Evolutionary conservation across 2,797 vertebrate species (phyloP), one percentile per base, ranked within the genome.

Genomic region (Aratinga solstitialis): DNA sequence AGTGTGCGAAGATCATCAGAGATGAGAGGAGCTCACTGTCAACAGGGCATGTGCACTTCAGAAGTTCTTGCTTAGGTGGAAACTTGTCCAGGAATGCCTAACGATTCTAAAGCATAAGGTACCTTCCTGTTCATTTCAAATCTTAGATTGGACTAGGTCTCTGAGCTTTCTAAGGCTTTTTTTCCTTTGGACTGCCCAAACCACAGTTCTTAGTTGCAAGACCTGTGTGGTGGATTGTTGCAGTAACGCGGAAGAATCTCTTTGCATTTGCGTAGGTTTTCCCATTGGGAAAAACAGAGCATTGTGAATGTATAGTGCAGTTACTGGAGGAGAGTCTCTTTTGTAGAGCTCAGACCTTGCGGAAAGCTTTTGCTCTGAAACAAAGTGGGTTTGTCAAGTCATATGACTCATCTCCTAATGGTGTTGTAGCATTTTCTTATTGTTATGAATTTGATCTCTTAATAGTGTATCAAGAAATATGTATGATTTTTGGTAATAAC

Each of bases 401-500:
- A 1, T 16, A 3, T 19, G 29, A 61, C 32, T 51, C 2, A 0
- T 24, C 21, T 42, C 30, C 26, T 36, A 13, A 16, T 50, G 19
- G 24, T 62, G 17, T 6, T 90, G 29, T 51, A 24, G 11, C 61
- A n/a, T 54, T 58, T 36, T 59, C 34, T 65, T 74, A 36, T 5
- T 84, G 47, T 79, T 6, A 21, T n/a, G 4, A 59, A 45, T 40
- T 81, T 81, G 34, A 32, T 74, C 34, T 80, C 65, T 61, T 71
- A 45, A 32, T 19, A 58, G 22, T n/a, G 8, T 36, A 24, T 84
- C 15, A 90, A 75, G 40, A 75, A 81, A 16, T 43, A 77, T 13
- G 7, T 61, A 23, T 75, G 13, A 19, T 47, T 48, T 5, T 63
- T 91, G 65, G 27, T 84, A 59, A 59, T 84, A 36, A 36, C n/a